Percentiles rank a stretch among this genome's conserved stretches.
Conservation (phyloP, 2,797 vertebrate species). For the Acridotheres tristis region DNA sequence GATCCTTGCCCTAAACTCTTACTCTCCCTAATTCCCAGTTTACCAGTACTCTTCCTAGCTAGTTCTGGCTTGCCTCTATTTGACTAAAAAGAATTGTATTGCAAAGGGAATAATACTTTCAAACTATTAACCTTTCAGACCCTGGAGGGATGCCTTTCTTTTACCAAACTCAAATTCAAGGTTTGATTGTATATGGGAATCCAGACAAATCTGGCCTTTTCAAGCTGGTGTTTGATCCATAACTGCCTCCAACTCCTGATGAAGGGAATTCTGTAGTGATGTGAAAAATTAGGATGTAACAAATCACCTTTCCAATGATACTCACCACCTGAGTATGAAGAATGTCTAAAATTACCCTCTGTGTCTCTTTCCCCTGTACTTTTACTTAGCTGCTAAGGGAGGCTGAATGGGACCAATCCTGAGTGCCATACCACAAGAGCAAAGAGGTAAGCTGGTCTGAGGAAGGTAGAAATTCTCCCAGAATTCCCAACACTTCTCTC, state of each 20-base stretch:
- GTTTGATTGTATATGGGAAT: background rate
- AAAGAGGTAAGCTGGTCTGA: background rate
- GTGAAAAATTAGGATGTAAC: background rate
- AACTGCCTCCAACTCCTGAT: background rate
- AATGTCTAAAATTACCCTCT: background rate
- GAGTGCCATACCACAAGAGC: background rate
- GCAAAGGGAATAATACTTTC: background rate
- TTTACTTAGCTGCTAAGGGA: background rate
- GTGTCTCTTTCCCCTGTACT: fast-evolving
- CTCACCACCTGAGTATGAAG: background rate
- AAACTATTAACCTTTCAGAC: background rate
- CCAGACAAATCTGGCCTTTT: background rate
- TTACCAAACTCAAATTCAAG: background rate
- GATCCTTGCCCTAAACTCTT: background rate
- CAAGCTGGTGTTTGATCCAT: background rate
- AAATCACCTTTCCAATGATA: background rate
- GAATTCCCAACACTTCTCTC: background rate
- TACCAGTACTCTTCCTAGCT: background rate
- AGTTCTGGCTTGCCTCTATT: background rate
- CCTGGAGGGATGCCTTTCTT: background rate
- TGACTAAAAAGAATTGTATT: background rate
- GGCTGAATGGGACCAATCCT: background rate
- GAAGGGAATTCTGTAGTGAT: background rate
- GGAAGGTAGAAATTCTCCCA: background rate
- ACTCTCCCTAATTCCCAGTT: background rate